Evolutionary conservation across 1,140 invertebrate genomes (phyloP).

Genomic region (Drosophila busckii): DNA sequence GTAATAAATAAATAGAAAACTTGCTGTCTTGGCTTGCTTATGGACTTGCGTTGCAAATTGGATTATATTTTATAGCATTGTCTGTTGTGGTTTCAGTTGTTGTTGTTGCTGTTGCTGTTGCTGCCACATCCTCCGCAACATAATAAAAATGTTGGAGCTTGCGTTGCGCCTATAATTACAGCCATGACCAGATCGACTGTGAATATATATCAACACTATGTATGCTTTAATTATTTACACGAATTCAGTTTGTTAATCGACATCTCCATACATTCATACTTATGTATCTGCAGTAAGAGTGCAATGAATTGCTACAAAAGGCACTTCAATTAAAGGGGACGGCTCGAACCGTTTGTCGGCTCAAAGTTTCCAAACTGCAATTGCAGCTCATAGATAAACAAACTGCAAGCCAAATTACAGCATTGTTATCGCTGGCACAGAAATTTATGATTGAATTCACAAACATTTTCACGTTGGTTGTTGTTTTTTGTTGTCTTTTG

Average conservation of each 20-base stretch:
- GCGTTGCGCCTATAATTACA: conserved; percentile 42
- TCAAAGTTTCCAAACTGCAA: conserved; percentile 34
- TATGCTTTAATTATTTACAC: conserved; percentile 57
- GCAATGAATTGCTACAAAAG: conserved; percentile 50
- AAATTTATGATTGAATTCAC: conserved; percentile 58
- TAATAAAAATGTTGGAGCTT: conserved; percentile 32
- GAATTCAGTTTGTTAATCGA: conserved; percentile 55
- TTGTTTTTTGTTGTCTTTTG: too few relatives aligned
- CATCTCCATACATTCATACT: conserved; percentile 34
- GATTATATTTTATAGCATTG: conserved; percentile 55
- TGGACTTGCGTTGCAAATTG: conserved; percentile 53
- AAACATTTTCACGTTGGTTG: conserved; percentile 43
- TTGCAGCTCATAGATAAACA: conserved; percentile 46
- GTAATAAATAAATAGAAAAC: conserved; percentile 56
- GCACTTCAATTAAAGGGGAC: conserved; percentile 56
- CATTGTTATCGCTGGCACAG: conserved; percentile 40
- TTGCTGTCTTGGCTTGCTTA: conserved; percentile 17
- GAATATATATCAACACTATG: conserved; percentile 23
- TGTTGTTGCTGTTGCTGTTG: conserved; percentile 17
- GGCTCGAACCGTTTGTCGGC: conserved; percentile 24
- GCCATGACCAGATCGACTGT: conserved; percentile 18
- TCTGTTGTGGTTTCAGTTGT: too few relatives aligned
- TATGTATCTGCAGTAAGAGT: conserved; percentile 38
- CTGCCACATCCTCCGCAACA: conserved; percentile 33
- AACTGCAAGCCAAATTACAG: conserved; percentile 49